A percentile compares a stretch with the other conserved stretches of the same genome.
Conservation (phyloP, 2,113 vertebrate genomes). For the Bostrychus sinensis region DNA sequence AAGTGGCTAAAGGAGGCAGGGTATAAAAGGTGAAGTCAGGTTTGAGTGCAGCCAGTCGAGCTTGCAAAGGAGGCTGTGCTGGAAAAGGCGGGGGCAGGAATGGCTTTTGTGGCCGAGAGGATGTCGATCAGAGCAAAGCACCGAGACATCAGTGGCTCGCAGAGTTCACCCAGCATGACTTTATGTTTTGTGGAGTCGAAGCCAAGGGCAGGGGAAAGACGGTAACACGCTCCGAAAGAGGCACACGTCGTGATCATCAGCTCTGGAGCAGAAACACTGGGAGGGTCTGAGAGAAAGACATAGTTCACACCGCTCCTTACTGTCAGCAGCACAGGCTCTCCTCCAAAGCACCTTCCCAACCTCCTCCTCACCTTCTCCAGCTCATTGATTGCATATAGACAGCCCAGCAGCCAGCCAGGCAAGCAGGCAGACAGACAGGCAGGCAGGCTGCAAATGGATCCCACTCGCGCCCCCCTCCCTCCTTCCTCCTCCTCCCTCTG, state of each 20-base stretch:
- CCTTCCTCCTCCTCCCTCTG: constrained; percentile 40
- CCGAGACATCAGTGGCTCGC: constrained; percentile 52
- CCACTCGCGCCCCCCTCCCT: constrained; percentile 45
- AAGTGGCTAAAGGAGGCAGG: not conserved
- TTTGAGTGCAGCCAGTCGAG: not conserved
- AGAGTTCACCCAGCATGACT: constrained; percentile 46
- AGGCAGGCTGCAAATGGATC: constrained; percentile 42
- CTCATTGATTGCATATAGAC: constrained; percentile 65
- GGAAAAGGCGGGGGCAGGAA: not conserved
- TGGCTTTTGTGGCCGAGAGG: constrained; percentile 42
- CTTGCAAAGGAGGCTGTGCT: not conserved
- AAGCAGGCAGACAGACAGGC: constrained; percentile 44
- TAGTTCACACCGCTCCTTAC: constrained; percentile 53
- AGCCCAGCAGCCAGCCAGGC: constrained; percentile 34
- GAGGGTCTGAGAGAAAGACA: constrained; percentile 12
- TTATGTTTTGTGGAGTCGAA: constrained; percentile 50
- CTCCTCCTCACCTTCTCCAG: constrained; percentile 38
- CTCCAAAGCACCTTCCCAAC: constrained; percentile 32
- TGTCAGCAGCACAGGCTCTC: constrained; percentile 29
- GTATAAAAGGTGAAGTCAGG: not conserved
- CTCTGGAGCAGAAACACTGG: constrained; percentile 51
- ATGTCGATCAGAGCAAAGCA: constrained; percentile 48
- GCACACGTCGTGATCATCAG: constrained; percentile 25
- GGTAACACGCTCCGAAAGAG: constrained; percentile 9
- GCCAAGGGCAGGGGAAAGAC: constrained; percentile 55